Base-by-base conservation (phyloP, 2,797 vertebrate species). In the Sebastes kiyomatsui region DNA sequence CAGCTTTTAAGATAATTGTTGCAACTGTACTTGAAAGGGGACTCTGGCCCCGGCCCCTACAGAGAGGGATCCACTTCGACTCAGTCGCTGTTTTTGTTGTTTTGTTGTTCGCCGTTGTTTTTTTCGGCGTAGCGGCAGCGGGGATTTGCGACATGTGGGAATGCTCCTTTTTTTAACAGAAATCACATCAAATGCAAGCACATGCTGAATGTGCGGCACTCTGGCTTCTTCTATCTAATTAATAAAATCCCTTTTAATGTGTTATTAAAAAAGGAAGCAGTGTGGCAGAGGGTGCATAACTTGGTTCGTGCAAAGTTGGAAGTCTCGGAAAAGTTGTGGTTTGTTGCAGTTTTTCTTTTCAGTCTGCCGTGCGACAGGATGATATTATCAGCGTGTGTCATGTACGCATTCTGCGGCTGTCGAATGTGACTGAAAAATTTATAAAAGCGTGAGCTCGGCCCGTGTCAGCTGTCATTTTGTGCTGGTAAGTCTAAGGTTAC, bases 1-100 rank as follows among this genome's bases (percentile, higher is more conserved):
- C 20, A 55, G 79, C 94, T 94, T 95, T 95, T 93, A 95, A 95
- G 92, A 94, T 95, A 95, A 95, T 93, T 93, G 93, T 94, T 91
- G 92, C 88, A 86, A 92, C 87, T 87, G 81, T 81, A 93, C 87
- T 94, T 95, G 93, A 95, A 95, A 95, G 85, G 78, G 90, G 90
- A 90, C 87, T 87, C 58, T 86, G 92, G 92, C 91, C 91, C 82
- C 78, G 75, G 80, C 90, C 80, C 89, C 93, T 77, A 84, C 89
- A 88, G 91, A 88, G 91, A 89, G 71, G 74, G 84, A 81, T 80
- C 86, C 84, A 92, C 90, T 94, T 87, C 85, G 81, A 90, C 88
- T 88, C 88, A 69, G 83, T 88, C n/a, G 83, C 90, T 86, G 87
- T 88, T 88, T 81, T 83, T 89, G 81, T 90, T 92, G 83, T 93